These are phyloP conservation scores for Drosophila orosa DNA, from an alignment of 1,140 invertebrate genomes.

Conservation along the genomic window DNA sequence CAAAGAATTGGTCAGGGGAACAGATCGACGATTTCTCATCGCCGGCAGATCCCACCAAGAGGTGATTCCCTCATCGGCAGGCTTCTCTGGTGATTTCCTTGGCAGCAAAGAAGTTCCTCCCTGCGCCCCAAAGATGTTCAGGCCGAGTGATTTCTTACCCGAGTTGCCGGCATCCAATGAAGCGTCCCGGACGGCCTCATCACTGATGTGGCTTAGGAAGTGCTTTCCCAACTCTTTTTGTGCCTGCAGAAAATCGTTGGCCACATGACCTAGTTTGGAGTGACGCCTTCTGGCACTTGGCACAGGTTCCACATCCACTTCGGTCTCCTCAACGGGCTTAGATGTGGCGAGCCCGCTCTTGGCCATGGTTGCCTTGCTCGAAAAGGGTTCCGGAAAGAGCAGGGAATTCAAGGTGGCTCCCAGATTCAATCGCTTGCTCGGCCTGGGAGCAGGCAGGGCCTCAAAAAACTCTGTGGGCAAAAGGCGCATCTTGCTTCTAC, in stretches of 20 bases:
- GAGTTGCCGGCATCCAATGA: constrained; percentile 7
- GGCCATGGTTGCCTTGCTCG: constrained; percentile 50
- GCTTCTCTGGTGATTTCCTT: constrained; percentile 27
- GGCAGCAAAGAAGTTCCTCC: background rate
- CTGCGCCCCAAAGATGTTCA: constrained; percentile 46
- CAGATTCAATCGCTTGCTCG: constrained; percentile 44
- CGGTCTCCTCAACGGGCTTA: constrained; percentile 20
- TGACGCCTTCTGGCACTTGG: constrained; percentile 42
- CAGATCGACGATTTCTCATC: constrained; percentile 56
- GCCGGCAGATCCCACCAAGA: constrained; percentile 77
- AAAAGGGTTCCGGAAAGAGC: constrained; percentile 76
- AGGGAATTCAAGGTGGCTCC: constrained; percentile 69
- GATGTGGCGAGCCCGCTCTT: constrained; percentile 12
- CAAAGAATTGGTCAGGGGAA: constrained; percentile 21
- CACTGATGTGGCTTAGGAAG: constrained; percentile 66
- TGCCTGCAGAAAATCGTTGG: constrained; percentile 66
- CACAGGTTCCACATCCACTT: constrained; percentile 47
- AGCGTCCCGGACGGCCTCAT: constrained; percentile 22
- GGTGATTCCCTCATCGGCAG: constrained; percentile 35
- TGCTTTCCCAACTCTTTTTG: constrained; percentile 69
- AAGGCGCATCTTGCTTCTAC: constrained; percentile 36
- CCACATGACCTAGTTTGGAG: constrained; percentile 37
- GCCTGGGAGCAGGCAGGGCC: constrained; percentile 51
- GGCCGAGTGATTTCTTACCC: background rate
- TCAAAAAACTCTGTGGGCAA: constrained; percentile 78